These are phyloP conservation scores for Chloroceryle amazona DNA, from an alignment of 2,797 vertebrate genomes.

Conservation along the genomic window DNA sequence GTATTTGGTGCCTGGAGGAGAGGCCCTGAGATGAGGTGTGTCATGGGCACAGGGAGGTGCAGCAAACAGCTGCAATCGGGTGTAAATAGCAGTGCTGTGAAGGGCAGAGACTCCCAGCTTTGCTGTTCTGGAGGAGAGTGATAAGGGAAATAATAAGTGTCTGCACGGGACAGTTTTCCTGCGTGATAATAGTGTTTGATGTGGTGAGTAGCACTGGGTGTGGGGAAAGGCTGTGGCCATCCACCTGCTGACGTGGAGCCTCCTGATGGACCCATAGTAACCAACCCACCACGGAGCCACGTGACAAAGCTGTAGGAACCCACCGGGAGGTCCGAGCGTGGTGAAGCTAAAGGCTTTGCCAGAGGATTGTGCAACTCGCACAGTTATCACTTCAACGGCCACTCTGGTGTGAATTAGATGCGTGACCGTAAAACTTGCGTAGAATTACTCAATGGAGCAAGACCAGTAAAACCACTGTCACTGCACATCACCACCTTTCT, in stretches of 20 bases:
- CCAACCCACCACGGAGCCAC: not conserved
- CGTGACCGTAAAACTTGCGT: not conserved
- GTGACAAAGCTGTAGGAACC: not conserved
- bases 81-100: not conserved
- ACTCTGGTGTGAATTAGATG: not conserved
- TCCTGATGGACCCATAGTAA: not conserved
- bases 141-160: not conserved
- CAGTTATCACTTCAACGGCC: rapidly evolving
- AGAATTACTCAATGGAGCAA: not conserved
- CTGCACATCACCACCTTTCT: not conserved
- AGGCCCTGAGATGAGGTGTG: not conserved
- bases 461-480: not conserved
- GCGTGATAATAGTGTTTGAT: rapidly evolving
- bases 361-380: not conserved
- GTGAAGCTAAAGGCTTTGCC: not conserved
- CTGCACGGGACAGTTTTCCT: not conserved
- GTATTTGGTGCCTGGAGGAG: not conserved
- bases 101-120: not conserved
- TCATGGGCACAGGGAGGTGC: not conserved
- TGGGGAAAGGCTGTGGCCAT: not conserved
- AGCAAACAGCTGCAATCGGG: not conserved
- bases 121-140: not conserved
- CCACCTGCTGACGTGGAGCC: not conserved
- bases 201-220: not conserved
- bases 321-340: rapidly evolving